Base-by-base conservation (phyloP, 2,113 vertebrate genomes). In the Mohoua ochrocephala region DNA sequence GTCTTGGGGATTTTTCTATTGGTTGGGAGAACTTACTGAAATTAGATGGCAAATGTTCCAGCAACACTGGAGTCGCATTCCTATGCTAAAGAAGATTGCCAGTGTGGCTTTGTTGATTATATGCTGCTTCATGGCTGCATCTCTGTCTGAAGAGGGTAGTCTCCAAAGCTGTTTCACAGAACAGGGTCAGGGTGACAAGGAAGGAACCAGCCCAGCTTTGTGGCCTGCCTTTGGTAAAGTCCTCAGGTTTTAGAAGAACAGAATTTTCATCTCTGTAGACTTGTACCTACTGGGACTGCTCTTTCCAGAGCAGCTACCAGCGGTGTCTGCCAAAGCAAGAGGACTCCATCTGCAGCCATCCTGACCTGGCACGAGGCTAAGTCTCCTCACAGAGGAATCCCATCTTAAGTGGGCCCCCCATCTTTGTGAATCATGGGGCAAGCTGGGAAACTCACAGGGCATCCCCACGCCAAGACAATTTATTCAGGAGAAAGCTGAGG, bases 11-110 rank as follows among this genome's bases (percentile, higher is more conserved):
- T 87, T 91, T 83, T 91, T 64, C 74, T 79, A 18, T 64, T 91
- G 84, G 65, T 73, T 90, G 41, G 57, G 83, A 96, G 79, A 94
- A 89, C 57, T 94, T 87, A 52, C 39, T 87, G 84, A 93, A 93
- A 85, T 94, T 75, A 84, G 67, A 87, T 37, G 61, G 84, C 78
- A 91, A 82, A 82, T 13, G 61, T 84, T 87, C 69, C 74, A 71
- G 79, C 78, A 85, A 22, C 61, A 60, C 60, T 84, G 74, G 69
- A 95, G 74, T 94, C 70, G 31, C 93, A 82, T 94, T 95, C 60
- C 82, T 91, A 16, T 0, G 0, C 81, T 75, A 7, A 50, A 68
- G 57, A 89, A 45, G 69, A 90, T 59, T 93, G 61, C 24, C 53
- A 56, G 69, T 79, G 57, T 60, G 71, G 78, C 65, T 91, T 91